Percentiles rank a stretch among this genome's conserved stretches.
Evolutionary conservation across 1,140 invertebrate species (phyloP).

Genomic region (Ceratosolen solmsi): DNA sequence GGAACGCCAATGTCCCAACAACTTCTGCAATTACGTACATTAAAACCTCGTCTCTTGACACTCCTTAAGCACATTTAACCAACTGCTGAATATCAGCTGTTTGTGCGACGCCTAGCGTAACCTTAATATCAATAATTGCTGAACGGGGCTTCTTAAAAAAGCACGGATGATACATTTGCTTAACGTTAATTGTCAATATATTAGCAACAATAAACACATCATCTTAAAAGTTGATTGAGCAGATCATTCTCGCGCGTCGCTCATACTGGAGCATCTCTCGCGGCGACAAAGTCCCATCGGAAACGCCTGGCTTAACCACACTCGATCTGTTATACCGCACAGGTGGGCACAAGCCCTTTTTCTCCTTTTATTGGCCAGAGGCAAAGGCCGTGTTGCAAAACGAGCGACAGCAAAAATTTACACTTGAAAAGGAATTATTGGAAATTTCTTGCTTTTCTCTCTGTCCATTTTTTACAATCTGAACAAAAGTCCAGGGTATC

Average conservation of each 20-base stretch:
- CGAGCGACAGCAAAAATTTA: constrained; percentile 2
- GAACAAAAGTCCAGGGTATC: not conserved
- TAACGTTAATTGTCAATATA: too few relatives aligned
- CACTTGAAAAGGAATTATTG: constrained; percentile 25
- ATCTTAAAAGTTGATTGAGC: not conserved
- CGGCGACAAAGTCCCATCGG: not conserved
- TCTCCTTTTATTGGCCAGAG: not conserved
- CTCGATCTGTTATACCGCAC: not conserved
- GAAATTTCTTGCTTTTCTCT: not conserved
- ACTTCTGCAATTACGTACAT: too few relatives aligned
- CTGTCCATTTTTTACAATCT: not conserved
- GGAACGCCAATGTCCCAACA: too few relatives aligned
- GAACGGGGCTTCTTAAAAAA: too few relatives aligned
- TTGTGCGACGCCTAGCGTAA: too few relatives aligned
- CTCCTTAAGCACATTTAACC: too few relatives aligned
- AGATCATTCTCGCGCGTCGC: not conserved
- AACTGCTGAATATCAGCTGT: too few relatives aligned
- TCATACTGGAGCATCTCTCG: not conserved
- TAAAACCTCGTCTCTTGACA: too few relatives aligned
- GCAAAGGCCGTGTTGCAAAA: not conserved
- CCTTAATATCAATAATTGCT: too few relatives aligned
- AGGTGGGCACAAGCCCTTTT: not conserved
- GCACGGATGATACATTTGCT: too few relatives aligned
- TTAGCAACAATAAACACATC: too few relatives aligned
- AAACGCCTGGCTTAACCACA: not conserved